Evolutionary conservation across 1,140 invertebrate genomes (phyloP).

Genomic region (Theocolax elegans): DNA sequence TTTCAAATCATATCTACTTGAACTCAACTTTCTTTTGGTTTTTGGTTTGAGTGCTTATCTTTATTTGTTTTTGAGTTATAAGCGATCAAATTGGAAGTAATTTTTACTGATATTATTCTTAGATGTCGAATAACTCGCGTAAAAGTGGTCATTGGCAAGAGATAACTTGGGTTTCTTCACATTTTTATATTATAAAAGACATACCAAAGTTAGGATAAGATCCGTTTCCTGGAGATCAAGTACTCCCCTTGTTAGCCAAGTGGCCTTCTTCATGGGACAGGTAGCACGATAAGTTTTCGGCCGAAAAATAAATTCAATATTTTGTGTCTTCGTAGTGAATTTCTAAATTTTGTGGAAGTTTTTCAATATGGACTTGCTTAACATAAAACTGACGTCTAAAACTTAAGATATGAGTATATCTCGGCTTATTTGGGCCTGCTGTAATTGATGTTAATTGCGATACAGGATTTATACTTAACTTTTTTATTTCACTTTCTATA

Average conservation of each 20-base stretch:
- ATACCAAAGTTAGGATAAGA: too few relatives aligned
- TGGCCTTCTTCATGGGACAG: neutral
- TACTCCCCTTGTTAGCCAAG: neutral
- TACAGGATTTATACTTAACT: neutral
- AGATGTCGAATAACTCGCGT: too few relatives aligned
- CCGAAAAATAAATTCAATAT: slow-evolving; percentile 30
- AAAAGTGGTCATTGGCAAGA: too few relatives aligned
- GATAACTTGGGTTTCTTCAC: too few relatives aligned
- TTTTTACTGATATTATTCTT: too few relatives aligned
- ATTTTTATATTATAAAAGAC: too few relatives aligned
- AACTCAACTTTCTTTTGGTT: too few relatives aligned
- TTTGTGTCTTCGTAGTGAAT: slow-evolving; percentile 18
- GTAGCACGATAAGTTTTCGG: neutral
- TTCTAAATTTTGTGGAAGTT: slow-evolving; percentile 28
- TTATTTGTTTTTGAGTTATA: too few relatives aligned
- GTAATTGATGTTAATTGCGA: neutral
- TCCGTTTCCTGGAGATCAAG: neutral
- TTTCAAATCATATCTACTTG: too few relatives aligned
- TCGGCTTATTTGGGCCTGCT: neutral
- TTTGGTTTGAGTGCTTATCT: too few relatives aligned
- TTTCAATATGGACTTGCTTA: slow-evolving; percentile 7
- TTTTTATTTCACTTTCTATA: neutral
- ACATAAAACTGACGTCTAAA: slow-evolving; percentile 35
- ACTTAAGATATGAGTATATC: slow-evolving; percentile 17
- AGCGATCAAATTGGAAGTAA: too few relatives aligned